Percentiles rank a stretch among this genome's conserved stretches.
Evolutionary conservation across 2,113 vertebrate genomes (phyloP).

Genomic region (Silurus glanis): DNA sequence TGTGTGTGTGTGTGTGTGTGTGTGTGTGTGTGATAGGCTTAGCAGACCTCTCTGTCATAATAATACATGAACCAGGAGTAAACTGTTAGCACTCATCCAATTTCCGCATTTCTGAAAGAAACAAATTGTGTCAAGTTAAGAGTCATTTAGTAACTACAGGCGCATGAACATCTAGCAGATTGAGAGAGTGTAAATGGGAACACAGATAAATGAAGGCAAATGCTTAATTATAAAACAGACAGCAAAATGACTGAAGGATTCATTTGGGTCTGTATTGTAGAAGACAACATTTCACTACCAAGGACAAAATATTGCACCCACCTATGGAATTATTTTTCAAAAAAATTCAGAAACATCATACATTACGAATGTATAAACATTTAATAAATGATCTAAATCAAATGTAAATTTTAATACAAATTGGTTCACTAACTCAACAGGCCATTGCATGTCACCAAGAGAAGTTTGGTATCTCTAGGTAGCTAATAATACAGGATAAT

Average conservation of each 20-base stretch:
- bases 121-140: conserved; percentile 34
- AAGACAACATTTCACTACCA: neutral
- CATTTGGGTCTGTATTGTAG: neutral
- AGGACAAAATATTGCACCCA: neutral
- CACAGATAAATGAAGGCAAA: conserved; percentile 34
- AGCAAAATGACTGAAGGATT: neutral
- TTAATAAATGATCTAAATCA: neutral
- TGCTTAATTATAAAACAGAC: conserved; percentile 33
- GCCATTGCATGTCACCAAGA: neutral
- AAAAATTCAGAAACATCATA: neutral
- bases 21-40: conserved; percentile 43
- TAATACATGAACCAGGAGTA: conserved; percentile 32
- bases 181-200: neutral
- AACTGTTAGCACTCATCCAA: neutral
- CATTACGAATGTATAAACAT: neutral
- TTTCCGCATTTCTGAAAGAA: conserved; percentile 26
- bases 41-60: conserved; percentile 44
- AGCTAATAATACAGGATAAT: neutral
- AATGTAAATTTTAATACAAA: neutral
- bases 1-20: conserved; percentile 1
- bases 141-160: conserved; percentile 43
- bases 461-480: neutral
- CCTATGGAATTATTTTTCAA: neutral
- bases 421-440: neutral
- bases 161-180: conserved; percentile 4